Evolutionary conservation across 35 echinoderm and acorn worm genomes (phyloP).

Genomic region (Ophiothrix spiculata): DNA sequence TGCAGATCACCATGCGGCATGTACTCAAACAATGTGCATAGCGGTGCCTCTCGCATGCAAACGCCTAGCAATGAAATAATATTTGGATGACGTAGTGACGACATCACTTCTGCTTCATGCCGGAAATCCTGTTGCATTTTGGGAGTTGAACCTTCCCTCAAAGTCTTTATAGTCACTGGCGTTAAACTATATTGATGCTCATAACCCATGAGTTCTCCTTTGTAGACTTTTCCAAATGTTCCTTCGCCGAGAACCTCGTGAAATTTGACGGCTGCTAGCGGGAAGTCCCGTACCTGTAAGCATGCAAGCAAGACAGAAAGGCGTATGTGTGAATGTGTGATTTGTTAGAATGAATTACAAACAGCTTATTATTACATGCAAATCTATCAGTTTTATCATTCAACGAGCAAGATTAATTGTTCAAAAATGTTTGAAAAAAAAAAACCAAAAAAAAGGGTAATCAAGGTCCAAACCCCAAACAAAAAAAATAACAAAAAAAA

Average conservation of each 20-base stretch:
- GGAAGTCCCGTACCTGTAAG: conserved; percentile 73
- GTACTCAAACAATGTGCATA: conserved; percentile 94
- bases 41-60: conserved; percentile 62
- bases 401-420: no score
- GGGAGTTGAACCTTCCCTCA: conserved; percentile 56
- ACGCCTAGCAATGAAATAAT: conserved; percentile 89
- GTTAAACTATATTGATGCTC: conserved; percentile 86
- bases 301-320: not conserved
- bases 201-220: conserved; percentile 77
- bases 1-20: conserved; percentile 86
- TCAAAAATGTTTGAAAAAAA: no score
- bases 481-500: no score
- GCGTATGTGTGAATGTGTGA: not conserved
- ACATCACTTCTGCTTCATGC: conserved; percentile 79
- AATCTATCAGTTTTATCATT: not conserved
- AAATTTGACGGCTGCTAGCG: conserved; percentile 83
- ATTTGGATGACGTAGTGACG: conserved; percentile 76
- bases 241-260: conserved; percentile 84
- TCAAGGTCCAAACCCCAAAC: no score
- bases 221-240: conserved; percentile 88
- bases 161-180: conserved; percentile 79
- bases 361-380: conserved; percentile 2
- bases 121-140: conserved; percentile 81
- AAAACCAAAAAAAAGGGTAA: no score
- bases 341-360: not conserved